Conservation (phyloP, 1,140 invertebrate genomes). For the Zaprionus vittiger region DNA sequence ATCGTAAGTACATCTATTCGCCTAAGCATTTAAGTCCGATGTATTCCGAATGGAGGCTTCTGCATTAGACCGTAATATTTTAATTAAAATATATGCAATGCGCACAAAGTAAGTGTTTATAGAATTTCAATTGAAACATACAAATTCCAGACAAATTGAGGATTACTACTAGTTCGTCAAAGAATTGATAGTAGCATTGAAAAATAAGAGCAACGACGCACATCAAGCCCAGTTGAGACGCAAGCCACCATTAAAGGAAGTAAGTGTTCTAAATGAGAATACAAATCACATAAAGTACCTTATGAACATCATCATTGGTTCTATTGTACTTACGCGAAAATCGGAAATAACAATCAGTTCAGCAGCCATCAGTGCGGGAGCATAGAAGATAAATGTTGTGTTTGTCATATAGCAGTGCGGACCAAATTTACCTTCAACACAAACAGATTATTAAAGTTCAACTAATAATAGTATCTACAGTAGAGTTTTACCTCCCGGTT, state of each 20-base stretch:
- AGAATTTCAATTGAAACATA: slow-evolving; percentile 2
- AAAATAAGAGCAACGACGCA: background rate
- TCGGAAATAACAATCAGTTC: slow-evolving; percentile 20
- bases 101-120: background rate
- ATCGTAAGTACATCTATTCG: background rate
- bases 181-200: slow-evolving; percentile 27
- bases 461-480: background rate
- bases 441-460: background rate
- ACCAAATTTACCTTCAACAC: background rate
- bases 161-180: background rate
- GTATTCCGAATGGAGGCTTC: background rate
- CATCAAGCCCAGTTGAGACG: slow-evolving; percentile 3
- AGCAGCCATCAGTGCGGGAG: slow-evolving; percentile 12
- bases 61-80: background rate
- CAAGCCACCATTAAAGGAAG: slow-evolving; percentile 41
- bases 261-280: slow-evolving; percentile 4
- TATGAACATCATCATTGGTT: background rate
- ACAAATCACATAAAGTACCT: background rate
- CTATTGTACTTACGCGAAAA: slow-evolving; percentile 20
- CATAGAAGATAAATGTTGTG: slow-evolving; percentile 11
- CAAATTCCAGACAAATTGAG: slow-evolving; percentile 11
- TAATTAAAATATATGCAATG: background rate
- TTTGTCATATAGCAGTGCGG: slow-evolving; percentile 9
- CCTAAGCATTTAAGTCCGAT: background rate
- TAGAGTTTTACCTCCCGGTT: slow-evolving; percentile 3